These are phyloP conservation scores for Clarias platycephalus DNA, from an alignment of 2,797 vertebrate species.

Conservation along the genomic window DNA sequence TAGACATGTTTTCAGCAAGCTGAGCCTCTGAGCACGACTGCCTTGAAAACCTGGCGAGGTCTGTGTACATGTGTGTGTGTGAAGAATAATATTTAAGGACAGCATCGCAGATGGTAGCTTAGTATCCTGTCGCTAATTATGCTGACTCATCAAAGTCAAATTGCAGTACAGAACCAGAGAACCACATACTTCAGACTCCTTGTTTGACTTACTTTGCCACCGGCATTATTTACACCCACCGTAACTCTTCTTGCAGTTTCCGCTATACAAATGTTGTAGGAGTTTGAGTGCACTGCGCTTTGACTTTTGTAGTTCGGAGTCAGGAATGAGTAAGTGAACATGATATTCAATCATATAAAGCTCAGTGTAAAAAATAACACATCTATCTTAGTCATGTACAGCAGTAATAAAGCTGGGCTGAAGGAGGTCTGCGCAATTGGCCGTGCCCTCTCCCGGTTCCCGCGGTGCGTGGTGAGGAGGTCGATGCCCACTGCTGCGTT, in stretches of 20 bases:
- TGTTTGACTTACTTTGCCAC: background rate
- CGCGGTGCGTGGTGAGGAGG: conserved; percentile 51
- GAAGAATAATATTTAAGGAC: conserved; percentile 18
- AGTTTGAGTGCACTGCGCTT: background rate
- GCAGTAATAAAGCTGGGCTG: conserved; percentile 38
- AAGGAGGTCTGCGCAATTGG: conserved; percentile 37
- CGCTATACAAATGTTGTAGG: background rate
- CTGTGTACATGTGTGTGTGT: conserved; percentile 8
- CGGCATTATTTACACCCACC: background rate
- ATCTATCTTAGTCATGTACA: conserved; percentile 21
- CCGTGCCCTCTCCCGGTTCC: conserved; percentile 37
- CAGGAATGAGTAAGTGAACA: background rate
- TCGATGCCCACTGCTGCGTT: conserved; percentile 43
- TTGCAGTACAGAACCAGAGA: background rate
- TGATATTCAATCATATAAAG: conserved; percentile 20
- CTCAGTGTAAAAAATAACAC: conserved; percentile 16
- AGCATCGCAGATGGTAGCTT: conserved; percentile 17
- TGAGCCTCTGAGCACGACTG: conserved; percentile 65
- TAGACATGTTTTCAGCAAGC: conserved; percentile 62
- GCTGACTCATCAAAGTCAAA: conserved; percentile 37
- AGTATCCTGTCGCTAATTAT: background rate
- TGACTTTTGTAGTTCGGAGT: background rate
- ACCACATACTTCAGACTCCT: background rate
- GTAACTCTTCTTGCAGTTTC: conserved; percentile 1
- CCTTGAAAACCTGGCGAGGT: conserved; percentile 62